These are phyloP conservation scores for Erpobdella octoculata DNA, from an alignment of 2,888 invertebrate species.

Conservation along the genomic window DNA sequence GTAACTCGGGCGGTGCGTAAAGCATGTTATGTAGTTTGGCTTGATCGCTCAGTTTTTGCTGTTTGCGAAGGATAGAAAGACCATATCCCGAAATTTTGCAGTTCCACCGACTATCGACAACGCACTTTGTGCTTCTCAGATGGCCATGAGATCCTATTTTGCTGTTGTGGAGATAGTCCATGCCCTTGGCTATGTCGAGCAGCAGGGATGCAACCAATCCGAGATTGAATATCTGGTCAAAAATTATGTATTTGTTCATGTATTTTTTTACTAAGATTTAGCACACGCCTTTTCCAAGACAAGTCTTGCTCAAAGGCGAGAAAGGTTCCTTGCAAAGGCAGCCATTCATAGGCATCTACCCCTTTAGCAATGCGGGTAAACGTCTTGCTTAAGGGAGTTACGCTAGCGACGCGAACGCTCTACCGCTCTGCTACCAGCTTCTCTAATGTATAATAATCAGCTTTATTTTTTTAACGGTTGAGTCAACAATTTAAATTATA, in stretches of 20 bases:
- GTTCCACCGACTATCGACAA: constrained; percentile 29
- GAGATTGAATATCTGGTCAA: constrained; percentile 18
- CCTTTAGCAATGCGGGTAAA: too few relatives aligned
- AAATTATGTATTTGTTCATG: neutral
- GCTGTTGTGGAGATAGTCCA: constrained; percentile 32
- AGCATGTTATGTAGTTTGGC: constrained; percentile 6
- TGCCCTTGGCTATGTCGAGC: constrained; percentile 29
- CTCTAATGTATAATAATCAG: too few relatives aligned
- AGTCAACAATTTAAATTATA: too few relatives aligned
- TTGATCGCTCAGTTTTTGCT: neutral
- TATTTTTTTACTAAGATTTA: too few relatives aligned
- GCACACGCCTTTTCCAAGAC: too few relatives aligned
- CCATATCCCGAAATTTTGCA: constrained; percentile 32
- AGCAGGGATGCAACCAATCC: constrained; percentile 22
- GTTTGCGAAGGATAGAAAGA: neutral
- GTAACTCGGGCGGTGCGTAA: constrained; percentile 28
- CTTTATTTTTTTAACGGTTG: too few relatives aligned
- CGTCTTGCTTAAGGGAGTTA: too few relatives aligned
- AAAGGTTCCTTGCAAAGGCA: too few relatives aligned
- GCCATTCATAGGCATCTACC: too few relatives aligned
- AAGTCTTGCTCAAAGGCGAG: too few relatives aligned
- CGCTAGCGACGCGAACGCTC: too few relatives aligned
- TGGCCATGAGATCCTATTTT: constrained; percentile 30
- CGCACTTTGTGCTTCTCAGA: constrained; percentile 28
- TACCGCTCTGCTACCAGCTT: too few relatives aligned